Evolutionary conservation across 2,888 invertebrate genomes (phyloP).

Genomic region (Bedellia somnulentella): DNA sequence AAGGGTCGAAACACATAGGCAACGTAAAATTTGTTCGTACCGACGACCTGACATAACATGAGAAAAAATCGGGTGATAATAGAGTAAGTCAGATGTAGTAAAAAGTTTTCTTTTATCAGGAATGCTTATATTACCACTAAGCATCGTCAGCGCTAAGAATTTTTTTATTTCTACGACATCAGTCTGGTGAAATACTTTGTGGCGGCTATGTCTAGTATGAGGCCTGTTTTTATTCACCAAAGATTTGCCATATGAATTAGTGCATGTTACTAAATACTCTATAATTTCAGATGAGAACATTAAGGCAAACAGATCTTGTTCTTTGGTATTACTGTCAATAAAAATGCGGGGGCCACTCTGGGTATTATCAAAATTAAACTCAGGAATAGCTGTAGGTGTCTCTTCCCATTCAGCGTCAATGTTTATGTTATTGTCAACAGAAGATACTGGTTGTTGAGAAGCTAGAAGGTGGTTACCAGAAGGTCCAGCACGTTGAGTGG

Average conservation of each 20-base stretch:
- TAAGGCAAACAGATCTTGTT: not conserved
- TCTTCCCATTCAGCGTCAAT: too few species aligned
- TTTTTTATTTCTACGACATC: slow-evolving; percentile 2
- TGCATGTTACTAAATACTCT: not conserved
- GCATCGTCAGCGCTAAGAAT: slow-evolving; percentile 4
- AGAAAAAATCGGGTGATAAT: slow-evolving; percentile 4
- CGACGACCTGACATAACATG: slow-evolving; percentile 2
- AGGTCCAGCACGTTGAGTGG: too few species aligned
- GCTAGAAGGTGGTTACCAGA: too few species aligned
- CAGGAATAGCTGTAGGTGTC: too few species aligned
- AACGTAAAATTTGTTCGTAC: slow-evolving; percentile 3
- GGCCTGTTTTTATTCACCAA: slow-evolving; percentile 1
- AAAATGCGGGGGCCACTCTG: not conserved
- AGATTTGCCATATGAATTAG: slow-evolving; percentile 1
- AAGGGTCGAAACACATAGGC: slow-evolving; percentile 1
- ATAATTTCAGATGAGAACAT: not conserved
- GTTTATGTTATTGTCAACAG: too few species aligned
- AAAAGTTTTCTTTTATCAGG: slow-evolving; percentile 1
- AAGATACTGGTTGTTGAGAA: too few species aligned
- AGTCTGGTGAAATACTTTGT: not conserved
- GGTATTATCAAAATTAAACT: not conserved
- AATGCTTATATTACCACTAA: not conserved
- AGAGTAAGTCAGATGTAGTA: slow-evolving; percentile 1
- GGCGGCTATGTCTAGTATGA: slow-evolving; percentile 2
- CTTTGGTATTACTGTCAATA: not conserved